These are phyloP conservation scores for Lepisosteus osseus DNA, from an alignment of 2,113 vertebrate species.

Conservation along the genomic window DNA sequence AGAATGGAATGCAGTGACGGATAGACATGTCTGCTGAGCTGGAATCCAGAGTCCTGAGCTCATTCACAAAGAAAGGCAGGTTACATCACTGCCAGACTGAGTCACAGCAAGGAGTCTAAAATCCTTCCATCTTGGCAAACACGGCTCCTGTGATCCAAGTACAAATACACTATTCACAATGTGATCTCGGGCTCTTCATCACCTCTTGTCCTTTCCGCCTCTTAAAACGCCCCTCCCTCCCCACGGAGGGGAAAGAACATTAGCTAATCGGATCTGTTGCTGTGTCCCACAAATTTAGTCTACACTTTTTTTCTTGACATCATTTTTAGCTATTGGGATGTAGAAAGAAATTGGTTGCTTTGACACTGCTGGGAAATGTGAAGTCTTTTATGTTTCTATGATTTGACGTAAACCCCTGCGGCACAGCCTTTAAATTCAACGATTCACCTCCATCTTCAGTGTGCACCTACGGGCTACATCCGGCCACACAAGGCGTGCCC, in stretches of 20 bases:
- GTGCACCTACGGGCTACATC: too few species aligned
- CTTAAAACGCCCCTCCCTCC: neutral
- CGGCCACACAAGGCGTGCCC: too few species aligned
- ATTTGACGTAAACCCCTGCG: too few species aligned
- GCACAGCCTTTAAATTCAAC: too few species aligned
- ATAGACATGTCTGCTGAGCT: slow-evolving; percentile 25
- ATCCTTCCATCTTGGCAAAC: slow-evolving; percentile 14
- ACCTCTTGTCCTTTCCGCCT: neutral
- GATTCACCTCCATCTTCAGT: too few species aligned
- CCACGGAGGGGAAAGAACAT: neutral
- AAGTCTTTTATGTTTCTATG: too few species aligned
- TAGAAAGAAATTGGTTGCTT: too few species aligned
- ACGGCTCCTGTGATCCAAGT: slow-evolving; percentile 13
- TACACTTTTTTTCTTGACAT: too few species aligned
- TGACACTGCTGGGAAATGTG: too few species aligned
- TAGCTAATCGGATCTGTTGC: too few species aligned
- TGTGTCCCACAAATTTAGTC: too few species aligned
- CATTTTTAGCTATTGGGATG: too few species aligned
- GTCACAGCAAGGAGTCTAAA: neutral
- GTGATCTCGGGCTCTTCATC: neutral
- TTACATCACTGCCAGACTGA: slow-evolving; percentile 32
- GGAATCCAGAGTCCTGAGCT: slow-evolving; percentile 38
- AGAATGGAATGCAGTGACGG: slow-evolving; percentile 29
- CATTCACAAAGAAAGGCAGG: slow-evolving; percentile 32
- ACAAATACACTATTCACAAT: slow-evolving; percentile 36